Evolutionary conservation across 2,888 invertebrate genomes (phyloP), one percentile per base, ranked within the genome.

Genomic region (Harpalus rubripes): DNA sequence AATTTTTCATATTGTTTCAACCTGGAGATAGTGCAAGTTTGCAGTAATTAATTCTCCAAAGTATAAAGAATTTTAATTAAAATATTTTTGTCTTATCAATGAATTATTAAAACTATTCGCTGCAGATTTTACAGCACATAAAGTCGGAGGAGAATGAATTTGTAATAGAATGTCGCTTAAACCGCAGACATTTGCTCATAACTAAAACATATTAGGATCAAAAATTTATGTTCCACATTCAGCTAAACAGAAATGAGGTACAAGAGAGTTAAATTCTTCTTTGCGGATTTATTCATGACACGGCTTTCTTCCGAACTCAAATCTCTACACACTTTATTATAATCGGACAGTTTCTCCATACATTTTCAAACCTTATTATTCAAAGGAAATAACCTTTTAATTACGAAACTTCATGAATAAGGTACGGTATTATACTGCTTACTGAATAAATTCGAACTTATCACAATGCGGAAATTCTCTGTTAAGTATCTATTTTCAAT

Each of bases 51-150:
- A 68, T 68, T 68, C 15, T 12, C n/a, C 39, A 39, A 10, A 39
- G 68, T 68, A 39, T 68, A 15, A 68, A 68, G 68, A 68, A 68
- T 68, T 68, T 68, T 68, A 68, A 68, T 68, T 68, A 68, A 63
- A 68, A 68, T 39, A 68, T 68, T 68, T 68, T 68, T 68, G 68
- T 39, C 68, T 68, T 39, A 32, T 39, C 8, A 26, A 68, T 68
- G 68, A 68, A 26, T 68, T 68, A 68, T 68, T 26, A 39, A 68
- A 68, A 68, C 68, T 68, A 39, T 68, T 68, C 39, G 15, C 32
- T 32, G 22, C 32, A 32, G 63, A 22, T 68, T 26, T 63, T 10
- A 63, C 12, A 8, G 63, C 6, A 8, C 15, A 26, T 68, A 39
- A 68, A 68, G 39, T 68, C 32, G n/a, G 68, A 68, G 15, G 39